A percentile compares a stretch with the other conserved stretches of the same genome.
Conservation (phyloP, 1,140 invertebrate genomes). For the Euwallacea fornicatus region DNA sequence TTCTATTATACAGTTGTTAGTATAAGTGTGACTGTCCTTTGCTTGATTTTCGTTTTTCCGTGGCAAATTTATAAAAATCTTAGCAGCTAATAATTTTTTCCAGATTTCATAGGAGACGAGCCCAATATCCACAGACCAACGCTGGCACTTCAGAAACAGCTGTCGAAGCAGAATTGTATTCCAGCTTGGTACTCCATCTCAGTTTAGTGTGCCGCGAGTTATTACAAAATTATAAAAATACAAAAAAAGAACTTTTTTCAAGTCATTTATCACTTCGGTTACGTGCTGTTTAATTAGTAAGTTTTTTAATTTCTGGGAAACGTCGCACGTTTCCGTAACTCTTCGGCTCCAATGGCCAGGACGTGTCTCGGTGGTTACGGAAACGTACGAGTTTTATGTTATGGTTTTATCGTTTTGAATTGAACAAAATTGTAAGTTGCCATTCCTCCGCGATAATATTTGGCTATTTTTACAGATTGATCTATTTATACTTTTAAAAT, state of each 20-base stretch:
- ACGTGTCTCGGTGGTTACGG: too few relatives aligned
- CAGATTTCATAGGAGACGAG: conserved; percentile 13
- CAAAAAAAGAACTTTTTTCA: too few relatives aligned
- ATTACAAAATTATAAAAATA: too few relatives aligned
- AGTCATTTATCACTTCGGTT: too few relatives aligned
- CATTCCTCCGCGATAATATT: conserved; percentile 6
- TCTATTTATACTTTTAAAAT: background rate
- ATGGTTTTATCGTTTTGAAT: conserved; percentile 30
- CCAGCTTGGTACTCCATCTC: conserved; percentile 16
- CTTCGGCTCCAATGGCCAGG: too few relatives aligned
- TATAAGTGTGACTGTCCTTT: too few relatives aligned
- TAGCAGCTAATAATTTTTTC: background rate
- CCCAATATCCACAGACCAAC: conserved; percentile 11
- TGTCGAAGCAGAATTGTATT: conserved; percentile 6
- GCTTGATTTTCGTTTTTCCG: too few relatives aligned
- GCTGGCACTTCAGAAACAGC: background rate
- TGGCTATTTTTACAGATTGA: conserved; percentile 26
- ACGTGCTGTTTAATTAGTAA: too few relatives aligned
- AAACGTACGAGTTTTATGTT: background rate
- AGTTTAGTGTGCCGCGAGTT: background rate
- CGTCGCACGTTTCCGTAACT: too few relatives aligned
- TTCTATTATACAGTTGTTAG: too few relatives aligned
- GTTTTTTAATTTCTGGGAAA: too few relatives aligned
- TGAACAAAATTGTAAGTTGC: conserved; percentile 26
- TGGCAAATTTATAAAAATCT: too few relatives aligned